A percentile compares a stretch with the other conserved stretches of the same genome.
phyloP scores from a whole-genome alignment of 2,888 invertebrate species.

The Ornithoptera alexandrae region DNA sequence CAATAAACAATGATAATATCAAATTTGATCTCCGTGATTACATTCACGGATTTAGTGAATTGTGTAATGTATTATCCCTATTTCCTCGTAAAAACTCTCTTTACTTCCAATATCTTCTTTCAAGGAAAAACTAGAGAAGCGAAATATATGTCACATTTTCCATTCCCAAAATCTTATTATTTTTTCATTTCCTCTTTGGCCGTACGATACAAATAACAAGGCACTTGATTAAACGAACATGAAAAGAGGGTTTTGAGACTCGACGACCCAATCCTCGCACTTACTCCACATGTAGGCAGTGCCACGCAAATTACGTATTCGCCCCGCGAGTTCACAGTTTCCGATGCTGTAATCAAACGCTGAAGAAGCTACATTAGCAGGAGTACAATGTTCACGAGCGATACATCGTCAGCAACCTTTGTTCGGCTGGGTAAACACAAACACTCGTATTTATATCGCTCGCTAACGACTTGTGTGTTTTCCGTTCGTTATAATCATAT shows the following conservation, averaged over 20 bases:
- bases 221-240: conserved; percentile 24
- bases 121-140: too few species aligned
- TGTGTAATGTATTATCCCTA: too few species aligned
- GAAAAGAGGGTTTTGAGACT: conserved; percentile 15
- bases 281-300: conserved; percentile 20
- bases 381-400: conserved; percentile 35
- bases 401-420: conserved; percentile 39
- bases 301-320: conserved; percentile 36
- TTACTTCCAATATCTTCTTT: too few species aligned
- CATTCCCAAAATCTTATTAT: conserved; percentile 18
- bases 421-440: conserved; percentile 41
- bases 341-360: conserved; percentile 44
- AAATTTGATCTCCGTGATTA: too few species aligned
- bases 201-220: conserved; percentile 21
- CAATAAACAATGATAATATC: too few species aligned
- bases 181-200: conserved; percentile 19
- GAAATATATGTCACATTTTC: conserved; percentile 2
- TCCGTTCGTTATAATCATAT: conserved; percentile 12
- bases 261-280: conserved; percentile 1
- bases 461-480: conserved; percentile 45
- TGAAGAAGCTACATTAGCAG: conserved; percentile 35
- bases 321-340: conserved; percentile 32
- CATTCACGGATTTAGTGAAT: too few species aligned
- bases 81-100: too few species aligned
- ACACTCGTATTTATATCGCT: conserved; percentile 41